These are phyloP conservation scores for Blastomussa wellsi DNA, from an alignment of 92 coral and sea anemone genomes.

Conservation along the genomic window DNA sequence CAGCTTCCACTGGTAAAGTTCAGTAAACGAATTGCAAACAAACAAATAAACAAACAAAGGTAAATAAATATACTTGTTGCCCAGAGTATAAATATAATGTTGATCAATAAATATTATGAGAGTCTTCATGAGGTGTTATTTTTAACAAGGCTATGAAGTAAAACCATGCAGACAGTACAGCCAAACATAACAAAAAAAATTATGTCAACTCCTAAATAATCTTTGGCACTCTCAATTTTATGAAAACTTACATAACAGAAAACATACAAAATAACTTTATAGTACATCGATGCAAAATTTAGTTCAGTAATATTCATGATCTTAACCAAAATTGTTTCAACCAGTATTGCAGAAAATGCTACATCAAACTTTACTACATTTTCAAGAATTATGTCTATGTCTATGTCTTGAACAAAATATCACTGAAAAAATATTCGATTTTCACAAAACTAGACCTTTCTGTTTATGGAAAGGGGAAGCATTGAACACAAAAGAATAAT, in stretches of 20 bases:
- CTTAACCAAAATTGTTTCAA: background rate
- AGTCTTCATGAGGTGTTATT: constrained; percentile 3
- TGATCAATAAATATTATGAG: background rate
- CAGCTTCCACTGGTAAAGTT: background rate
- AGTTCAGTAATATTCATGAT: background rate
- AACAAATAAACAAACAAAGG: constrained; percentile 12
- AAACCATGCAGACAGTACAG: background rate
- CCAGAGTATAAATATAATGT: background rate
- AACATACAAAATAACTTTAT: background rate
- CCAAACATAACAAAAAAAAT: constrained; percentile 3
- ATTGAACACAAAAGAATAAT: constrained; percentile 23
- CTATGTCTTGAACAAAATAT: background rate
- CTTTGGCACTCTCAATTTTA: background rate
- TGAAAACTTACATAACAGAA: background rate
- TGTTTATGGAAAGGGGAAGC: constrained; percentile 25
- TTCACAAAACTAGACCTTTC: constrained; percentile 3
- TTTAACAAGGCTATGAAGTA: background rate
- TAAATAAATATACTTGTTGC: constrained; percentile 17
- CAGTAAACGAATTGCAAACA: background rate
- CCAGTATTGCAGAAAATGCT: background rate
- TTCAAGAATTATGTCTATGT: background rate
- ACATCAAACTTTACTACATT: background rate
- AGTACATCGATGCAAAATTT: background rate
- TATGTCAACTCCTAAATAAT: background rate
- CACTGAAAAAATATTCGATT: background rate